Conservation (phyloP, 2,797 vertebrate species). For the Sylvia borin region DNA sequence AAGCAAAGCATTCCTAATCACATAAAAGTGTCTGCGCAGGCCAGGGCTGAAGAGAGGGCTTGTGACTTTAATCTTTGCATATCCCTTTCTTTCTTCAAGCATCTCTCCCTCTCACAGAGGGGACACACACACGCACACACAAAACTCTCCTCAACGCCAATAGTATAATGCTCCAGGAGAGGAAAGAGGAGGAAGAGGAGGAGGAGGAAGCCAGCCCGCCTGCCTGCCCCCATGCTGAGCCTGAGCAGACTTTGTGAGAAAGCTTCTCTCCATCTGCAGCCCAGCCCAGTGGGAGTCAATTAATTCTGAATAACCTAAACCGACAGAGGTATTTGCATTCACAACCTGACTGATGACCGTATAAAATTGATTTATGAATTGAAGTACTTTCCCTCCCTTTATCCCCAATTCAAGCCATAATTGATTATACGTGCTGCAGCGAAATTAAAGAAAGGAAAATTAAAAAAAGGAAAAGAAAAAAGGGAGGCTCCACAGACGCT, state of each 20-base stretch:
- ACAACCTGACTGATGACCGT: slow-evolving; percentile 98
- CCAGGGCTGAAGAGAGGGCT: slow-evolving; percentile 69
- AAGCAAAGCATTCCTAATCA: slow-evolving; percentile 80
- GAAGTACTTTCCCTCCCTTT: slow-evolving; percentile 85
- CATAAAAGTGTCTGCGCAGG: slow-evolving; percentile 77
- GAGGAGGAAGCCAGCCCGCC: slow-evolving; percentile 61
- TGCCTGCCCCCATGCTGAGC: slow-evolving; percentile 75
- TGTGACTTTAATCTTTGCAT: slow-evolving; percentile 73
- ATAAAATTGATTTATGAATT: slow-evolving; percentile 99
- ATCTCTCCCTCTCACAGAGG: slow-evolving; percentile 57
- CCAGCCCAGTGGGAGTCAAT: slow-evolving; percentile 82
- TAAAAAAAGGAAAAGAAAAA: slow-evolving; percentile 78
- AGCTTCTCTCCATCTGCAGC: slow-evolving; percentile 77
- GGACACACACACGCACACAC: slow-evolving; percentile 30
- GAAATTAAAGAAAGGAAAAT: slow-evolving; percentile 84
- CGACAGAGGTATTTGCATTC: slow-evolving; percentile 89
- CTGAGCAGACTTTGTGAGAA: slow-evolving; percentile 78
- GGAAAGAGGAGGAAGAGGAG: slow-evolving; percentile 59
- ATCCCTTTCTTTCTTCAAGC: slow-evolving; percentile 73
- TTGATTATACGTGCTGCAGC: slow-evolving; percentile 97
- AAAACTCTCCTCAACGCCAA: slow-evolving; percentile 61
- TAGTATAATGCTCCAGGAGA: slow-evolving; percentile 66
- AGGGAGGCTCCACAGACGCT: slow-evolving; percentile 69
- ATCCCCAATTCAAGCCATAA: slow-evolving; percentile 87
- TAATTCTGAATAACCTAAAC: slow-evolving; percentile 85